phyloP scores from a whole-genome alignment of 2,888 invertebrate genomes.

The Smittia sp. region DNA sequence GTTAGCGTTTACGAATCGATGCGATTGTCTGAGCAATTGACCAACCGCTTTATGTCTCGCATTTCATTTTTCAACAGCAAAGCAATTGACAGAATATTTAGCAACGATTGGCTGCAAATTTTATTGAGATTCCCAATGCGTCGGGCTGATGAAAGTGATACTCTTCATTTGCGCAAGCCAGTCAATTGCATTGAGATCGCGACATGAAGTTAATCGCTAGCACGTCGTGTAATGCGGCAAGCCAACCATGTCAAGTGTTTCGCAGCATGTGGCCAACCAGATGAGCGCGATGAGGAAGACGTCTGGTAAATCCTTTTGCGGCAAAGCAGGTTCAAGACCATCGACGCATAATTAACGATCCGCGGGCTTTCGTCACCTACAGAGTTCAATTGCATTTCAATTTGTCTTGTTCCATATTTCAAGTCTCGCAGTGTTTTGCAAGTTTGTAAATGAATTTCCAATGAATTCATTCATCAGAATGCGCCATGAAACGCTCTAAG shows the following conservation, averaged over 20 bases:
- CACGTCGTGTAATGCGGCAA: no score
- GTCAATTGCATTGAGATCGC: not conserved
- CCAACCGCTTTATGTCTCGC: no score
- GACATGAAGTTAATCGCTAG: not conserved
- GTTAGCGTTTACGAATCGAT: no score
- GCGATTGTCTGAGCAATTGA: no score
- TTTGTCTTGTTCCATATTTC: slow-evolving; percentile 5
- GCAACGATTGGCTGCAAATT: not conserved
- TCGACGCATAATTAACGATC: slow-evolving; percentile 35
- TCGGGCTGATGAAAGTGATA: slow-evolving; percentile 9
- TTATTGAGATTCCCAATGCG: not conserved
- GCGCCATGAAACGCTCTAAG: not conserved
- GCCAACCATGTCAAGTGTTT: no score
- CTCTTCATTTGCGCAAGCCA: not conserved
- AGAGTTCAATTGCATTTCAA: not conserved
- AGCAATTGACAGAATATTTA: not conserved
- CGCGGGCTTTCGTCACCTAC: slow-evolving; percentile 11
- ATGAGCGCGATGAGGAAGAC: not conserved
- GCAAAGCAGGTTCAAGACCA: slow-evolving; percentile 39
- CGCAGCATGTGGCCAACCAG: no score
- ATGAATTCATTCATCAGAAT: slow-evolving; percentile 37
- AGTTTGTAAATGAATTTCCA: slow-evolving; percentile 7
- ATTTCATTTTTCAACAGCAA: no score
- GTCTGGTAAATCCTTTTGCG: not conserved
- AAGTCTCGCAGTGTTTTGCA: not conserved